A percentile compares a stretch with the other conserved stretches of the same genome.
These are phyloP conservation scores for Sylvilagus floridanus DNA, from an alignment of 2,797 vertebrate genomes.

Conservation along the genomic window DNA sequence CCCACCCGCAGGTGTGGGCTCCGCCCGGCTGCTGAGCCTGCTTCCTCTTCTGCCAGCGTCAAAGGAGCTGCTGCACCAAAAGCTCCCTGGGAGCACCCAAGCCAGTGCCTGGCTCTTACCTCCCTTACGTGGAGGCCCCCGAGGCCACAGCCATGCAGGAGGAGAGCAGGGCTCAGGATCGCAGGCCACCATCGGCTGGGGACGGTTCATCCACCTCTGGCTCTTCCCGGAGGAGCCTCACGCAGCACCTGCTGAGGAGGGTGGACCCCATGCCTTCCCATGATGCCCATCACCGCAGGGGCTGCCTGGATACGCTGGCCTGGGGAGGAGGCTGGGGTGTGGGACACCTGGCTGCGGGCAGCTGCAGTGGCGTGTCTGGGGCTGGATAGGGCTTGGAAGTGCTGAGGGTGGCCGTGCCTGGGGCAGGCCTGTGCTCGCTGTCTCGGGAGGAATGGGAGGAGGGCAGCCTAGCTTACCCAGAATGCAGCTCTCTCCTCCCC, in stretches of 20 bases:
- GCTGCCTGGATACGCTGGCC: neutral
- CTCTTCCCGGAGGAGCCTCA: neutral
- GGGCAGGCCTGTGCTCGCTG: neutral
- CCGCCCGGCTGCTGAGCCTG: neutral
- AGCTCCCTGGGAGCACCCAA: neutral
- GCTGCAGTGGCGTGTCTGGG: neutral
- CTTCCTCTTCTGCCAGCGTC: too few relatives aligned
- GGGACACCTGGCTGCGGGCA: neutral
- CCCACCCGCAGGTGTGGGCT: neutral
- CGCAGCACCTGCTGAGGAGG: neutral
- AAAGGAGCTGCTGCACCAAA: neutral
- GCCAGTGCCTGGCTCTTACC: neutral
- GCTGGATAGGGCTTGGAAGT: fast-evolving
- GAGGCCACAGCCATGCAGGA: neutral
- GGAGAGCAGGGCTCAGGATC: fast-evolving
- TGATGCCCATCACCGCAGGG: neutral
- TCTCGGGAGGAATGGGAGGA: neutral
- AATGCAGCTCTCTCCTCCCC: neutral
- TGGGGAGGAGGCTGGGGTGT: neutral
- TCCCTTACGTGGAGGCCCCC: neutral
- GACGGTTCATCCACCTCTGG: too few relatives aligned
- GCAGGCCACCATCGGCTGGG: neutral
- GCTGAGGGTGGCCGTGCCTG: too few relatives aligned
- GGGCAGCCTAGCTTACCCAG: neutral
- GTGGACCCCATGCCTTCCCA: too few relatives aligned